Conservation (phyloP, 2,888 invertebrate species). For the Lepidocyrtinus sp. region DNA sequence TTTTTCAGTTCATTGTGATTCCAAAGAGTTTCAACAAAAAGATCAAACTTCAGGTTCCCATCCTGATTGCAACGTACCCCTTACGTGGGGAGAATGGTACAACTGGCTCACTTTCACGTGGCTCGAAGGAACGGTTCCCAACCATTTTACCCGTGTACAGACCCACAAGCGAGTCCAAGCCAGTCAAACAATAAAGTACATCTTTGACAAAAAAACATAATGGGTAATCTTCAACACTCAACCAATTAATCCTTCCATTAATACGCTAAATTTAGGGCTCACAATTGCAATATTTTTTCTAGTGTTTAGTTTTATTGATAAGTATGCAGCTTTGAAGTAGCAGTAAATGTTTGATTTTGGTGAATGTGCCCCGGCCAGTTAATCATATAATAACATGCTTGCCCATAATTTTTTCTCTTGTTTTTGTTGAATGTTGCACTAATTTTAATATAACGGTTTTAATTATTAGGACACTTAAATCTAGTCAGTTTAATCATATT, state of each 20-base stretch:
- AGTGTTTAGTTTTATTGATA: too few relatives aligned
- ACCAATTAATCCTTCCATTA: too few relatives aligned
- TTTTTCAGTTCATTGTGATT: conserved; percentile 85
- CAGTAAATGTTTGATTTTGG: too few relatives aligned
- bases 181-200: conserved; percentile 54
- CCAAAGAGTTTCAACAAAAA: conserved; percentile 94
- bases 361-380: conserved; percentile 11
- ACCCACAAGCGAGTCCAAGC: conserved; percentile 74
- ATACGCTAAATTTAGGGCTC: too few relatives aligned
- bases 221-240: too few relatives aligned
- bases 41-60: conserved; percentile 91
- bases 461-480: conserved; percentile 16
- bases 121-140: conserved; percentile 92
- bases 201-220: too few relatives aligned
- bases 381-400: conserved; percentile 8
- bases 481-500: conserved; percentile 31
- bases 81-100: conserved; percentile 75
- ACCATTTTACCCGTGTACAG: conserved; percentile 92
- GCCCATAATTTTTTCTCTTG: neutral
- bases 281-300: too few relatives aligned
- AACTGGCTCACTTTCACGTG: conserved; percentile 75
- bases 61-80: conserved; percentile 93
- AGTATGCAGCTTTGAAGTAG: too few relatives aligned
- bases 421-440: conserved; percentile 1
- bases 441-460: too few relatives aligned